Base-by-base conservation (phyloP, 2,797 vertebrate genomes). In the Kryptolebias ocellatus region DNA sequence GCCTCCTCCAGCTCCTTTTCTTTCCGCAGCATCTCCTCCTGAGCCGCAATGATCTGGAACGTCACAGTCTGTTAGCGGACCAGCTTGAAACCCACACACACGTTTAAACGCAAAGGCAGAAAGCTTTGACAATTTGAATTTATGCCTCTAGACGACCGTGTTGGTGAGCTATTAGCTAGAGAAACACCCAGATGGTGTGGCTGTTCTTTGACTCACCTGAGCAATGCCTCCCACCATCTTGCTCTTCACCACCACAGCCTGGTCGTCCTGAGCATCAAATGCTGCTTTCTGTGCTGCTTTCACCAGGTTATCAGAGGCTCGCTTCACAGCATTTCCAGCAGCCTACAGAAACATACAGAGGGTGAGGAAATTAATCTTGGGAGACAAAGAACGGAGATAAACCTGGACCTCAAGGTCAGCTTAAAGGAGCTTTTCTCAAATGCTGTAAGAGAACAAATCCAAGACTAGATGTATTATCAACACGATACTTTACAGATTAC, bases 171-270 rank as follows among this genome's bases (percentile, higher is more conserved):
- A 3, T 4, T 34, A 34, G 31, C 7, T 34, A 34, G 31, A 34
- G 31, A 34, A 34, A 34, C 7, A 4, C 17, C 4, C 17, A 49
- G 17, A n/a, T 49, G 46, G 46, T 49, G 15, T 37, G 15, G 9
- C n/a, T 2, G 7, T 8, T 52, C 3, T n/a, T 18, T 18, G 58
- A 72, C 94, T 94, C 82, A 98, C 98, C 97, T 99, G 98, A 83
- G 98, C 98, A n/a, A 99, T 99, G 4, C 98, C 98, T 39, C 97
- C 97, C 0, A 99, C 98, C 96, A 99, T 98, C 92, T 95, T 98
- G 80, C 95, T 97, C 92, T 99, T 98, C 72, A 99, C 98, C 83
- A 97, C 96, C 79, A 99, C 96, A 27, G 96, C 94, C 15, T 98
- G 95, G 84, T 95, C 96, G 0, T 98, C 95, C 51, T 98, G 96